Conservation (phyloP, 2,888 invertebrate species). For the Pseudanteris insignis region DNA sequence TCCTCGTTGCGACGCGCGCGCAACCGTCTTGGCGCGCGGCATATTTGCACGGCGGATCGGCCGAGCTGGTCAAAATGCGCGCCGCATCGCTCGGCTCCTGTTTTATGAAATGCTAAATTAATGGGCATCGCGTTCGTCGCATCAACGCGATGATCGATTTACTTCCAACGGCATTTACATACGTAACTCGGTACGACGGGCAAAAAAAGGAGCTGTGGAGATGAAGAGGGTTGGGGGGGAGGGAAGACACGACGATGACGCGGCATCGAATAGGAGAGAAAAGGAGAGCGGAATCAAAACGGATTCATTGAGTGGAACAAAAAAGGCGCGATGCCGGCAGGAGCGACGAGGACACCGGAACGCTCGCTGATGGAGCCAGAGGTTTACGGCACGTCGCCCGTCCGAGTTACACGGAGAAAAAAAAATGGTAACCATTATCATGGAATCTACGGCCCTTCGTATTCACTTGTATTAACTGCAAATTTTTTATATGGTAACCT, state of each 20-base stretch:
- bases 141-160: too few species aligned
- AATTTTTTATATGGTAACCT: too few species aligned
- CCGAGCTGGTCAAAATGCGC: too few species aligned
- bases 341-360: slow-evolving; percentile 36
- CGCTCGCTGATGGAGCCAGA: slow-evolving; percentile 61
- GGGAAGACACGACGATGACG: too few species aligned
- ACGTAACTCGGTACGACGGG: not conserved
- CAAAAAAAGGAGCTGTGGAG: not conserved
- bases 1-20: slow-evolving; percentile 17
- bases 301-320: slow-evolving; percentile 19
- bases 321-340: not conserved
- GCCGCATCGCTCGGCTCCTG: too few species aligned
- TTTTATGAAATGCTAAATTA: too few species aligned
- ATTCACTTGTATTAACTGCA: too few species aligned
- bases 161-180: not conserved
- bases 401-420: slow-evolving; percentile 62
- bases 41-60: not conserved
- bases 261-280: too few species aligned
- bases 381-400: slow-evolving; percentile 63
- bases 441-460: too few species aligned
- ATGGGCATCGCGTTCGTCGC: too few species aligned
- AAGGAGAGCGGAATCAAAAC: slow-evolving; percentile 4
- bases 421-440: too few species aligned
- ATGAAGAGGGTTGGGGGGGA: not conserved
- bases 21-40: not conserved